Evolutionary conservation across 2,797 vertebrate species (phyloP), one percentile per base, ranked within the genome.

Genomic region (Anas flavirostris): DNA sequence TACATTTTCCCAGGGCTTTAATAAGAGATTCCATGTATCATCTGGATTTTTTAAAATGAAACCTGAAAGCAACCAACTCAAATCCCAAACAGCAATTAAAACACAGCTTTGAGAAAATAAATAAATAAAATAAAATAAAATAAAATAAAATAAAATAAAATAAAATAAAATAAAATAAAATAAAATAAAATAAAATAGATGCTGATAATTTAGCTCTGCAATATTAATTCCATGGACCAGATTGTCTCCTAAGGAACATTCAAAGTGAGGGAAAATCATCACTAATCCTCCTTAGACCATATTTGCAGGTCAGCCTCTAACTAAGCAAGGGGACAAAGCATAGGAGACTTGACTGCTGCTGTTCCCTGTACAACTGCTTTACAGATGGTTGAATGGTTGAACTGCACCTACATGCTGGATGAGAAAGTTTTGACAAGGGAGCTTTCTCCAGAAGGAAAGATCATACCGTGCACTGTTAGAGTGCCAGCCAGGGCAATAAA

Each of bases 11-110:
- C 35, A 76, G 21, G 31, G 19, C 44, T 53, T 85, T 91, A 94
- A 70, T 88, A 74, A 89, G 43, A 76, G 39, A 90, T 87, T 88
- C 68, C 19, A 72, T 0, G 0, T 85, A 87, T 91, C 33, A 70
- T 72, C 60, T 70, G 53, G 18, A 64, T 77, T 91, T 88, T 63
- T 80, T 82, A 59, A 95, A 90, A 93, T 80, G 28, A 91, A 95
- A 84, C 7, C 28, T 88, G 58, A 77, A 91, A 84, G 53, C 6
- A 4, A 88, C 16, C 8, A 73, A 77, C 59, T 68, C 43, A 84
- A 86, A 90, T 91, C 9, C 10, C 56, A 94, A 94, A 77, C 4
- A 86, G 29, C 46, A 90, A 76, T 84, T 92, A 82, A 90, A 83
- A 52, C 25, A 73, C 9, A 74, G 28, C 31, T 64, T 79, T 58